Conservation (phyloP, 2,113 vertebrate genomes). For the Psephotus haematonotus region DNA sequence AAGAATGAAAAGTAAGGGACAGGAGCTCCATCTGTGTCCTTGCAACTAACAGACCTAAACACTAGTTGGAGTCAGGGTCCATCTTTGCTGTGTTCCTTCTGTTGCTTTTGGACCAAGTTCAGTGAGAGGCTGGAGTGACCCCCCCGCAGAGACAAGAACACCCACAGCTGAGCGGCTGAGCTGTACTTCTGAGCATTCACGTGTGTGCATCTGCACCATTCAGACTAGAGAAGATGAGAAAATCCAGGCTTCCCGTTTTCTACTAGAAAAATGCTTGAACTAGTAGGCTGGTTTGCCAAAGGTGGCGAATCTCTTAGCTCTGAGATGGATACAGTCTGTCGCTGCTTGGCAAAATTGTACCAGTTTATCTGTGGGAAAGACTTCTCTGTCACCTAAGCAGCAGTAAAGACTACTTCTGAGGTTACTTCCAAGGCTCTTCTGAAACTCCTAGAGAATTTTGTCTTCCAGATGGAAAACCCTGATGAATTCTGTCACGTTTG, state of each 20-base stretch:
- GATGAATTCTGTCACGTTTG: neutral
- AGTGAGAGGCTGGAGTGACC: neutral
- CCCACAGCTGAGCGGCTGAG: neutral
- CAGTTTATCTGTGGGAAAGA: neutral
- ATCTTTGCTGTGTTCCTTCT: neutral
- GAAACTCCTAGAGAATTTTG: neutral
- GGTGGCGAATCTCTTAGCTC: neutral
- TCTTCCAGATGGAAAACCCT: neutral
- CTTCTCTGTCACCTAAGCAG: neutral
- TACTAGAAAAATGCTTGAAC: neutral
- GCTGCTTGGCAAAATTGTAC: neutral
- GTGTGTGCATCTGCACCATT: fast-evolving
- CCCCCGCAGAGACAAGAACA: neutral
- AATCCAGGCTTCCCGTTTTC: neutral
- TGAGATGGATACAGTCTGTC: neutral
- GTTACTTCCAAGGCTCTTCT: neutral
- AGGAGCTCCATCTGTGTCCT: neutral
- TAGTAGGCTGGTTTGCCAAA: neutral
- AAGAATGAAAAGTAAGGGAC: neutral
- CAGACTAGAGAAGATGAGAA: neutral
- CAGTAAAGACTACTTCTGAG: neutral
- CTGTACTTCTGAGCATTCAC: neutral
- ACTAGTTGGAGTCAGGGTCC: neutral
- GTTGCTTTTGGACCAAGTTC: neutral
- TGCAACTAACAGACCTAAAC: neutral